A percentile compares a stretch with the other conserved stretches of the same genome.
phyloP scores from a whole-genome alignment of 2,797 vertebrate species.

The Trachurus trachurus region DNA sequence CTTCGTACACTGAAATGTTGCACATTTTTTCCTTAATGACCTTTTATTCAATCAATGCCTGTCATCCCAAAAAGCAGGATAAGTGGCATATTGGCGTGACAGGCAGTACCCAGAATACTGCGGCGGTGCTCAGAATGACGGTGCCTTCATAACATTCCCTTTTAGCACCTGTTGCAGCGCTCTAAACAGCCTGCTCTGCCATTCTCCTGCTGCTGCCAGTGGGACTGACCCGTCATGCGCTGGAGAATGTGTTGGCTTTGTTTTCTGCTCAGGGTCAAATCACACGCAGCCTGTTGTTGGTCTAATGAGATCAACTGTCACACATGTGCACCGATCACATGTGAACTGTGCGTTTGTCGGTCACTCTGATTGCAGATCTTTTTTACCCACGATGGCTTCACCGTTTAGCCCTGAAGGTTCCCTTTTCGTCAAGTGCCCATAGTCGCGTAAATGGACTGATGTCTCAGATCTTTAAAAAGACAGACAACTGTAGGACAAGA shows the following conservation, averaged over 20 bases:
- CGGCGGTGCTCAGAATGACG: conserved; percentile 49
- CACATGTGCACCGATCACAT: conserved; percentile 12
- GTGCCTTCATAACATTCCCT: conserved; percentile 48
- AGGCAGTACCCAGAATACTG: conserved; percentile 46
- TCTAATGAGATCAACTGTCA: conserved; percentile 43
- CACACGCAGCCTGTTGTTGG: conserved; percentile 36
- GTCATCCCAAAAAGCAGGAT: background rate
- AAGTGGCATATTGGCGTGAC: conserved; percentile 8
- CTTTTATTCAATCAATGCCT: background rate
- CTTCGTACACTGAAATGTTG: background rate
- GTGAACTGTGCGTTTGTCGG: background rate
- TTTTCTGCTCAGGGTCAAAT: conserved; percentile 59
- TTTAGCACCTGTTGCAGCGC: conserved; percentile 70
- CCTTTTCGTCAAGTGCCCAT: too few relatives aligned
- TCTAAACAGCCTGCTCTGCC: conserved; percentile 51
- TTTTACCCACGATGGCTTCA: background rate
- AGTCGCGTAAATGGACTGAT: too few relatives aligned
- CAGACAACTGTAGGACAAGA: too few relatives aligned
- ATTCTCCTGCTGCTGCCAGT: conserved; percentile 46
- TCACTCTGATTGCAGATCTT: background rate
- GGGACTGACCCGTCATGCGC: conserved; percentile 47
- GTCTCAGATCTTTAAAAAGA: too few relatives aligned
- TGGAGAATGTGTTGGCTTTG: conserved; percentile 56
- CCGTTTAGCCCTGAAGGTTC: background rate
- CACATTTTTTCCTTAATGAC: conserved; percentile 17